phyloP scores from a whole-genome alignment of 2,113 vertebrate genomes.

The Ictidomys tridecemlineatus region DNA sequence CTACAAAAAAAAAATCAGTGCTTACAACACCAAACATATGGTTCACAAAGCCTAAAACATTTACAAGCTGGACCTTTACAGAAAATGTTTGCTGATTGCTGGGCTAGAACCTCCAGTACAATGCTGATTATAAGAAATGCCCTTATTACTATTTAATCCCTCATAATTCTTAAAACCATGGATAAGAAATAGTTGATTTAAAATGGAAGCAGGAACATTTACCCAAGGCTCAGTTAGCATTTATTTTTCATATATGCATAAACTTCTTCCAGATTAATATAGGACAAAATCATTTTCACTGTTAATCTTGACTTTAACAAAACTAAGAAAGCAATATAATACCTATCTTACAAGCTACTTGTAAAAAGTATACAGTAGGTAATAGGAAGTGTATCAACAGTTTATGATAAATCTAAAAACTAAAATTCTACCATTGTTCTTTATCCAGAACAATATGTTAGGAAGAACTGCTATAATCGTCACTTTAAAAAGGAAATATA shows the following conservation, averaged over 20 bases:
- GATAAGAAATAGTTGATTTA: constrained; percentile 6
- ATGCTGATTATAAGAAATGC: background rate
- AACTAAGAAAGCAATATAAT: background rate
- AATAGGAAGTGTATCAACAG: background rate
- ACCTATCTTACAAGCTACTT: background rate
- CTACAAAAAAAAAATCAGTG: background rate
- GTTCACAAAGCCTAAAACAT: background rate
- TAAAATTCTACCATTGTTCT: constrained; percentile 7
- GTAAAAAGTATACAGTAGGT: background rate
- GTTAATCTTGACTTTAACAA: constrained; percentile 29
- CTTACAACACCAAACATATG: background rate
- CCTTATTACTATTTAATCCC: background rate
- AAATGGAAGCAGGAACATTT: background rate
- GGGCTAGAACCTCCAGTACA: background rate
- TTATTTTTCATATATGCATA: constrained; percentile 27
- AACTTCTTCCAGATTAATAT: background rate
- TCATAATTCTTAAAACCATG: constrained; percentile 33
- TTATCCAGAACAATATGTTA: background rate
- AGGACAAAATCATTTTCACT: constrained; percentile 55
- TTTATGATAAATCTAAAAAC: background rate
- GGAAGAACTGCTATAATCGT: background rate
- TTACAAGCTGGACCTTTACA: background rate
- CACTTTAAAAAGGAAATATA: background rate
- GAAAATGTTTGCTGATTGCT: background rate
- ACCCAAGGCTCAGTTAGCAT: constrained; percentile 32